These are phyloP conservation scores for Drosophila merina DNA, from an alignment of 2,888 invertebrate genomes.

Conservation along the genomic window DNA sequence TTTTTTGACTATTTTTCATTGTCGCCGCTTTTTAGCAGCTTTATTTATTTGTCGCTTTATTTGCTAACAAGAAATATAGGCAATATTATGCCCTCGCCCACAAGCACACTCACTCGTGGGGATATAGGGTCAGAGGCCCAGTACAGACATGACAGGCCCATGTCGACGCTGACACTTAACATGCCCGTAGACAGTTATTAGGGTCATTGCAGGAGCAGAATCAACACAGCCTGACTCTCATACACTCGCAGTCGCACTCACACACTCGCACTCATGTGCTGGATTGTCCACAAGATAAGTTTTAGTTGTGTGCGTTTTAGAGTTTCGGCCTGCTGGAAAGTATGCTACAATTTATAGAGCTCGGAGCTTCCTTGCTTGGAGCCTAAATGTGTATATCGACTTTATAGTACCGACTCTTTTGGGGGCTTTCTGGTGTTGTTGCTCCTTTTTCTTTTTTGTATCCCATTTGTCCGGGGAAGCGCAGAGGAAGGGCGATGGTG, in stretches of 20 bases:
- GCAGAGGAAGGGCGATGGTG: constrained; percentile 1
- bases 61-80: constrained; percentile 80
- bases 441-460: constrained; percentile 26
- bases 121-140: constrained; percentile 35
- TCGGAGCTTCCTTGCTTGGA: constrained; percentile 53
- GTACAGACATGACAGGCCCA: constrained; percentile 69
- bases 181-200: constrained; percentile 80
- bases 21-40: constrained; percentile 70
- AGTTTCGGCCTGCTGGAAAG: constrained; percentile 67
- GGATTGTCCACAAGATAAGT: constrained; percentile 42
- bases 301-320: constrained; percentile 61
- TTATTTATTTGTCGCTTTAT: constrained; percentile 79
- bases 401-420: constrained; percentile 63
- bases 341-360: constrained; percentile 69
- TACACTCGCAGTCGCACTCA: constrained; percentile 5
- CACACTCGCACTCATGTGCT: constrained; percentile 38
- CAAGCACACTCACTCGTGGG: constrained; percentile 35
- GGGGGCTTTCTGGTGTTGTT: constrained; percentile 35
- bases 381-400: constrained; percentile 76
- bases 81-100: constrained; percentile 64
- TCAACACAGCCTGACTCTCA: constrained; percentile 43
- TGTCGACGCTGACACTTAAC: constrained; percentile 80
- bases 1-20: constrained; percentile 63
- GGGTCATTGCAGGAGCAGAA: constrained; percentile 72
- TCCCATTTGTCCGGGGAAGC: constrained; percentile 14